Conservation (phyloP, 1,140 invertebrate genomes). For the Drosophila chauvacae region DNA sequence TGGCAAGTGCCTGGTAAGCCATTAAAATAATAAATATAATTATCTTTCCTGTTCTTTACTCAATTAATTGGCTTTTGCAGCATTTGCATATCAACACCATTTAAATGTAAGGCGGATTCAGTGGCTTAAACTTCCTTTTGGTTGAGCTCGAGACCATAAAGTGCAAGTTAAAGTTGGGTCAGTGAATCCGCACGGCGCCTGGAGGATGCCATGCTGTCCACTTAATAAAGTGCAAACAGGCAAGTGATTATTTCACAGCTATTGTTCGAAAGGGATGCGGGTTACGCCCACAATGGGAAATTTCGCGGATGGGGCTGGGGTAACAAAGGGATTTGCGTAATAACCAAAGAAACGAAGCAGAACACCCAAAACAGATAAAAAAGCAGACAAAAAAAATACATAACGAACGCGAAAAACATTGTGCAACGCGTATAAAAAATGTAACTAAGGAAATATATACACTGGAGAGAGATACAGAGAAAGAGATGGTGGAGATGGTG, state of each 20-base stretch:
- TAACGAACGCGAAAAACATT: constrained; percentile 51
- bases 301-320: constrained; percentile 9
- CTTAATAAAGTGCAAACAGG: constrained; percentile 80
- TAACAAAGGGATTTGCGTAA: constrained; percentile 75
- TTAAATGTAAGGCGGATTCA: constrained; percentile 3
- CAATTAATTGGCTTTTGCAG: background rate
- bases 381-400: constrained; percentile 4
- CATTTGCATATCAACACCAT: background rate
- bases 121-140: constrained; percentile 10
- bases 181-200: constrained; percentile 22
- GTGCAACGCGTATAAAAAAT: constrained; percentile 51
- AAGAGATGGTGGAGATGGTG: background rate
- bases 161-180: constrained; percentile 41
- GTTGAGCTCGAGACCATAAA: constrained; percentile 21
- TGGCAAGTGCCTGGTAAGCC: background rate
- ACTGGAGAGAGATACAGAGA: constrained; percentile 36
- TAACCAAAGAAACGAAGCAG: constrained; percentile 58
- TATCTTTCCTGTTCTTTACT: background rate
- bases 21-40: background rate
- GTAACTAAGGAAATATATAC: constrained; percentile 34
- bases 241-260: constrained; percentile 82
- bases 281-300: constrained; percentile 15
- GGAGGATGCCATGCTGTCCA: constrained; percentile 26
- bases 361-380: constrained; percentile 29
- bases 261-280: constrained; percentile 57